These are phyloP conservation scores for Drosophila pallidifrons DNA, from an alignment of 1,140 invertebrate genomes.

Conservation along the genomic window DNA sequence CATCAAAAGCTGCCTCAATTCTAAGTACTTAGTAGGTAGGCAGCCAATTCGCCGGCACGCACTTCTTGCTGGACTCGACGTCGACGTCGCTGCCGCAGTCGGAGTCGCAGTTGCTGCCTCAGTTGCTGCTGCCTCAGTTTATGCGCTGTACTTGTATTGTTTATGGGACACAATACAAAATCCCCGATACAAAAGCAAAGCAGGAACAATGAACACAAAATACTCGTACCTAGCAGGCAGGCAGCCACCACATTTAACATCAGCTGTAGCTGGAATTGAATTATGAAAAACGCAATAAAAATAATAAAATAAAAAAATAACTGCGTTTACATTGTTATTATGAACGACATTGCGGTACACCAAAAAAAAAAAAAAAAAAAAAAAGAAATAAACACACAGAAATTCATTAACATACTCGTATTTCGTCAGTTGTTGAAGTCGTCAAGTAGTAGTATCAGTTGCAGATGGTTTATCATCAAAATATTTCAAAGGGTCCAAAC, in stretches of 20 bases:
- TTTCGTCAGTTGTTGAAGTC: not conserved
- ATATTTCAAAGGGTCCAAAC: not conserved
- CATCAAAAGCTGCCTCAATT: slow-evolving; percentile 41
- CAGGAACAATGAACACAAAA: slow-evolving; percentile 60
- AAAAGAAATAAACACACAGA: not conserved
- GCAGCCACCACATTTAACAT: slow-evolving; percentile 52
- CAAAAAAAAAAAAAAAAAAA: not conserved
- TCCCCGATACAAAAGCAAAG: slow-evolving; percentile 58
- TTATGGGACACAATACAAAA: slow-evolving; percentile 61
- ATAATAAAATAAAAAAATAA: slow-evolving; percentile 7
- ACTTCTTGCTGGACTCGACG: slow-evolving; percentile 40
- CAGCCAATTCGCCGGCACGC: slow-evolving; percentile 71
- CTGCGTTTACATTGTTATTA: too few species aligned
- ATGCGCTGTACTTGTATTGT: slow-evolving; percentile 54
- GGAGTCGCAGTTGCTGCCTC: not conserved
- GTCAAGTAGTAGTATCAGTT: not conserved
- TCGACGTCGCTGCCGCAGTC: slow-evolving; percentile 8
- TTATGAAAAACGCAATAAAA: slow-evolving; percentile 13
- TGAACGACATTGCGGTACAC: slow-evolving; percentile 4
- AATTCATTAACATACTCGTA: slow-evolving; percentile 8
- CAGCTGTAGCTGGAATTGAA: slow-evolving; percentile 32
- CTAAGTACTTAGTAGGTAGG: slow-evolving; percentile 38
- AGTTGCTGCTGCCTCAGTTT: slow-evolving; percentile 14
- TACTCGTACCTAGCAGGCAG: slow-evolving; percentile 28
- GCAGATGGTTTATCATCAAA: slow-evolving; percentile 11